phyloP scores from a whole-genome alignment of 2,113 vertebrate species.

The Rhabdomys dilectus region DNA sequence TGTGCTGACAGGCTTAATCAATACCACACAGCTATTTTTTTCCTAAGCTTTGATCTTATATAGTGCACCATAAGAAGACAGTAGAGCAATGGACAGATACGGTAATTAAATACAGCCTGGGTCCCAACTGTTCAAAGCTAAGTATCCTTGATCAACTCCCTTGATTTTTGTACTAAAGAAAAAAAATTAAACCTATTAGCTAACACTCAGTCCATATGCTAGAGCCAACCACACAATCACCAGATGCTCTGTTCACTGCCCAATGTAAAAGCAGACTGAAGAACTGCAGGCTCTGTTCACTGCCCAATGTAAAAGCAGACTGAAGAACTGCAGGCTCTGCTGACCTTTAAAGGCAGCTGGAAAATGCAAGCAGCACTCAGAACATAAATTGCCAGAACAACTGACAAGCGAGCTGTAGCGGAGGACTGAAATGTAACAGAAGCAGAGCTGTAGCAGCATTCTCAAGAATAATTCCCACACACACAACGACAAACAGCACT shows the following conservation, averaged over 20 bases:
- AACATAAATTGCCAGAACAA: constrained; percentile 36
- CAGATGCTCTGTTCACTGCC: background rate
- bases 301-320: background rate
- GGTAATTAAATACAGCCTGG: constrained; percentile 71
- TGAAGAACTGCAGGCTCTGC: constrained; percentile 23
- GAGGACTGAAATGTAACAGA: background rate
- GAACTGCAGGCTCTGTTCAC: background rate
- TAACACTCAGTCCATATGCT: background rate
- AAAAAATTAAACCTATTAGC: constrained; percentile 63
- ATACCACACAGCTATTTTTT: constrained; percentile 82
- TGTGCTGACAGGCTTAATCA: constrained; percentile 76
- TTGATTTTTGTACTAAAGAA: constrained; percentile 62
- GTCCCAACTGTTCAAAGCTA: constrained; percentile 59
- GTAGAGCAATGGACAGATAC: constrained; percentile 76
- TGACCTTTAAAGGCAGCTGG: background rate
- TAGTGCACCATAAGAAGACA: constrained; percentile 77
- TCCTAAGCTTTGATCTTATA: constrained; percentile 75
- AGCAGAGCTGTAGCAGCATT: background rate
- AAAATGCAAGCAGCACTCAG: background rate
- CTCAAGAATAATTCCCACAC: background rate
- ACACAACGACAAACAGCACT: background rate
- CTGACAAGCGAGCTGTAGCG: background rate
- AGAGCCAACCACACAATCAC: background rate
- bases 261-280: background rate
- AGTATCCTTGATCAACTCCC: constrained; percentile 63